Percentiles rank a stretch among this genome's conserved stretches.
These are phyloP conservation scores for Heliothis subflexa DNA, from an alignment of 1,140 invertebrate genomes.

Conservation along the genomic window DNA sequence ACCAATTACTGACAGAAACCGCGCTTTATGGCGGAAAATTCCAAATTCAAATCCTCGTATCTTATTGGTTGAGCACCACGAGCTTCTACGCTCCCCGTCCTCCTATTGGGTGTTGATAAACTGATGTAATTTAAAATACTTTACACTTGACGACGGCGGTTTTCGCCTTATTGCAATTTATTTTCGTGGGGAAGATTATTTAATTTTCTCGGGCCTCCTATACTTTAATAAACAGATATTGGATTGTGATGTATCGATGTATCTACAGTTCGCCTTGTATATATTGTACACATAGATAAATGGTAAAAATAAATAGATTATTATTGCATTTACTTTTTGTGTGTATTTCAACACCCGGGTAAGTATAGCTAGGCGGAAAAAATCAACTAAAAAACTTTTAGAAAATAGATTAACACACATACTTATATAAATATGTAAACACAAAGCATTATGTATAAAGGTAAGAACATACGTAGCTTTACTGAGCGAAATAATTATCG, in stretches of 20 bases:
- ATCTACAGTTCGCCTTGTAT: background rate
- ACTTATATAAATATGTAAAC: background rate
- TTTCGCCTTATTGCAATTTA: conserved; percentile 80
- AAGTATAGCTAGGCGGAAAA: too few species aligned
- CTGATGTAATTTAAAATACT: conserved; percentile 82
- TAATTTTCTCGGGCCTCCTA: conserved; percentile 68
- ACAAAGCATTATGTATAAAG: background rate
- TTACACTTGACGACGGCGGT: conserved; percentile 66
- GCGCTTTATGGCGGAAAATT: conserved; percentile 66
- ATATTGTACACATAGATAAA: too few species aligned
- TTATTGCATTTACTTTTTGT: too few species aligned
- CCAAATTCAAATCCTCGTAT: conserved; percentile 67
- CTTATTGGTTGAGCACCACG: conserved; percentile 62
- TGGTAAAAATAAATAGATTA: too few species aligned
- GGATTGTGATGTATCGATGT: conserved; percentile 50
- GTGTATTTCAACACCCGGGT: too few species aligned
- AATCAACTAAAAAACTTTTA: too few species aligned
- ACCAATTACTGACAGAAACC: conserved; percentile 46
- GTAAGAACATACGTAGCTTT: background rate
- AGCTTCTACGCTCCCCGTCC: conserved; percentile 30
- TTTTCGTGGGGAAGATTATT: conserved; percentile 76
- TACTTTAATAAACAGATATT: conserved; percentile 78
- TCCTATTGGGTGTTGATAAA: conserved; percentile 72
- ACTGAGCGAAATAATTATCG: conserved; percentile 4
- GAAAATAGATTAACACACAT: background rate